phyloP scores from a whole-genome alignment of 2,888 invertebrate species.

The Achlya flavicornis region DNA sequence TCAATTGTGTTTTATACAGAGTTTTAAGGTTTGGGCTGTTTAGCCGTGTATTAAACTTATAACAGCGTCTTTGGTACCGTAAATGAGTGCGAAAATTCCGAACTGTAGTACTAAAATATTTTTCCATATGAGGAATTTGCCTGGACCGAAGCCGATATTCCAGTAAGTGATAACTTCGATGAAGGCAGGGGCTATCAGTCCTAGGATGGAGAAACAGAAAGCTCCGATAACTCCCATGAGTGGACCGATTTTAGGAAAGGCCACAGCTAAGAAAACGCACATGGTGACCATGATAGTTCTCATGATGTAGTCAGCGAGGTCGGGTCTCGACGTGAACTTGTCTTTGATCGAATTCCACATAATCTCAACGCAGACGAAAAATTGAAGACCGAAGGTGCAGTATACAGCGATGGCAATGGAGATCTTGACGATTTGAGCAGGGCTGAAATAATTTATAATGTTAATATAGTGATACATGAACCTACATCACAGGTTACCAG shows the following conservation, averaged over 20 bases:
- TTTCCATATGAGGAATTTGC: conserved; percentile 90
- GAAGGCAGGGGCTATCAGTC: conserved; percentile 92
- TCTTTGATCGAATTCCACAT: conserved; percentile 93
- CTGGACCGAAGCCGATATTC: conserved; percentile 91
- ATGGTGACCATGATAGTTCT: conserved; percentile 86
- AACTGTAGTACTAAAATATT: conserved; percentile 89
- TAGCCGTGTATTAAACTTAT: conserved; percentile 50
- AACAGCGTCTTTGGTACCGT: conserved; percentile 85
- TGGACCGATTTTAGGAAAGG: conserved; percentile 94
- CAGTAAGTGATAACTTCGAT: conserved; percentile 94
- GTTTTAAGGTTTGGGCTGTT: conserved; percentile 31
- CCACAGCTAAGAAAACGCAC: conserved; percentile 91
- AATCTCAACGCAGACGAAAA: conserved; percentile 97
- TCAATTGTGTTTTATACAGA: neutral
- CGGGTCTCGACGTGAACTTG: conserved; percentile 86
- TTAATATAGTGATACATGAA: neutral
- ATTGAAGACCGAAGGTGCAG: conserved; percentile 97
- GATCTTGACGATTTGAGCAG: conserved; percentile 93
- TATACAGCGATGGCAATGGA: conserved; percentile 95
- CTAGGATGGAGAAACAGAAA: conserved; percentile 95
- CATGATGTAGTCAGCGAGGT: conserved; percentile 90
- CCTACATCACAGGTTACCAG: neutral
- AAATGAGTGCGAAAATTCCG: conserved; percentile 91
- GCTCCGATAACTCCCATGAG: conserved; percentile 97
- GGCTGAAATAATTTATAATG: conserved; percentile 77